Base-by-base conservation (phyloP, 2,797 vertebrate species). In the Hydrophis major region DNA sequence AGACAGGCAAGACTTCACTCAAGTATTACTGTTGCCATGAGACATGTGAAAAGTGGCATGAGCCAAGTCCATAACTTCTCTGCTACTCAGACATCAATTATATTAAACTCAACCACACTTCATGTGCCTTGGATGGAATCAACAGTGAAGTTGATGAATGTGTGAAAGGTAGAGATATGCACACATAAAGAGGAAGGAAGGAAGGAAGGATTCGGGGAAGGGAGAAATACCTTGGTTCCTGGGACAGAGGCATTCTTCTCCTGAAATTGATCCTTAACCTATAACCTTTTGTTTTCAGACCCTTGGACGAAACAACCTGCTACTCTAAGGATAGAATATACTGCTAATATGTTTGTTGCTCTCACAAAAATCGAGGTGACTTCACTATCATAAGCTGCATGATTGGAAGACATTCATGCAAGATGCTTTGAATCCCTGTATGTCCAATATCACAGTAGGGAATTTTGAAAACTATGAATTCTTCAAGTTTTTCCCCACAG, bases 51-150 rank as follows among this genome's bases (percentile, higher is more conserved):
- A 91, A 25, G 69, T 22, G 5, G 32, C 89, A 86, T 42, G 83
- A 89, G 50, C 18, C 53, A 20, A 1, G 0, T 0, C 57, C 92
- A 59, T 92, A 74, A 66, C 13, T 55, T 66, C 10, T 8, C 32
- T 89, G 5, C 55, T 25, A 1, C 60, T 78, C 0, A 0, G 56
- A 27, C 59, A 56, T 0, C 0, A 8, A 7, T 10, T 55, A 28
- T 6, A 42, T 37, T 11, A 14, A n/a, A 0, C 1, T 27, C 6
- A 11, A 8, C 55, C 18, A 60, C 13, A 88, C 53, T 78, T 53
- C 22, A 47, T 32, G 69, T 25, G 28, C 12, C 27, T 56, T 53
- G 27, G 55, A 87, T 10, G 1, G 27, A 37, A 78, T 32, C 22
- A 4, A 32, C n/a, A 42, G 18, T 42, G 61, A 25, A 18, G 56